A percentile compares a stretch with the other conserved stretches of the same genome.
These are phyloP conservation scores for Caerostris extrusa DNA, from an alignment of 1,140 invertebrate species.

Conservation along the genomic window DNA sequence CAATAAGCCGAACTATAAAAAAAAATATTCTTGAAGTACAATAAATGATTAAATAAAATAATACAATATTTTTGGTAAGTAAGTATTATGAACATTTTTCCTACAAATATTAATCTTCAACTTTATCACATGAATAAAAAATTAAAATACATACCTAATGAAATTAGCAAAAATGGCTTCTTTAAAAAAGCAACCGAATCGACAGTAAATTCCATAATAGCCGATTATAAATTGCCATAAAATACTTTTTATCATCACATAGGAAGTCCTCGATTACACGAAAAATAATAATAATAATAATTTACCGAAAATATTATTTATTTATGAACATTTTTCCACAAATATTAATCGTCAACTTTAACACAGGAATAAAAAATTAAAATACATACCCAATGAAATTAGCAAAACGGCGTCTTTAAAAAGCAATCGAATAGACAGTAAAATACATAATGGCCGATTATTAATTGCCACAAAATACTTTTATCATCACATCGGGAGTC, in stretches of 20 bases:
- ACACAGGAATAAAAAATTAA: background rate
- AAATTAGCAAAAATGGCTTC: background rate
- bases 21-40: too few relatives aligned
- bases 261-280: too few relatives aligned
- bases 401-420: background rate
- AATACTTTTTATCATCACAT: background rate
- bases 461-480: constrained; percentile 10
- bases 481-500: background rate
- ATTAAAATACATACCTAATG: background rate
- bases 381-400: background rate
- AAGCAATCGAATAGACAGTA: background rate
- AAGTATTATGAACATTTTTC: too few relatives aligned
- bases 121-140: background rate
- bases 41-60: too few relatives aligned
- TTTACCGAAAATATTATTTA: too few relatives aligned
- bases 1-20: too few relatives aligned
- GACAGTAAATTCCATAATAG: background rate
- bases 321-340: too few relatives aligned
- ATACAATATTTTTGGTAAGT: too few relatives aligned
- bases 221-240: background rate
- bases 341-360: background rate
- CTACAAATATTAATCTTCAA: too few relatives aligned
- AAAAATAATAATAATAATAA: too few relatives aligned
- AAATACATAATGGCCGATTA: background rate
- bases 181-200: background rate